phyloP scores from a whole-genome alignment of 2,888 invertebrate species.

The Tenthredo notha region DNA sequence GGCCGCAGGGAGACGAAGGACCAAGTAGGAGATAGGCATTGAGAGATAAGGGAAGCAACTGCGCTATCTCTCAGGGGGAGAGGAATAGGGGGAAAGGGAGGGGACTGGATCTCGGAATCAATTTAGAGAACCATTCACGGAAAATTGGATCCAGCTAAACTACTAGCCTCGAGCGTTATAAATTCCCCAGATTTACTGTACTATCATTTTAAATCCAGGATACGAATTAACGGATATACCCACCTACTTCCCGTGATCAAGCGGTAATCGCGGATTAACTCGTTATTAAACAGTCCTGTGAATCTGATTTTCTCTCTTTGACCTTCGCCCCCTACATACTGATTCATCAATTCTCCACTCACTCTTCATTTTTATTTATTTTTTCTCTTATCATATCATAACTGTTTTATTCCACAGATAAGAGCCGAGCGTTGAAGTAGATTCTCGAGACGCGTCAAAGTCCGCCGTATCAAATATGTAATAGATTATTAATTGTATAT shows the following conservation, averaged over 20 bases:
- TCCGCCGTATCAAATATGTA: not conserved
- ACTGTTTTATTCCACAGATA: not conserved
- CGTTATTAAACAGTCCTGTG: not conserved
- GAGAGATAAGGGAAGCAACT: conserved; percentile 49
- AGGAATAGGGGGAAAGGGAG: conserved; percentile 52
- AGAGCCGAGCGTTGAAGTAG: not conserved
- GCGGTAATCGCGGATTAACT: conserved; percentile 20
- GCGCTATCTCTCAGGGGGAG: conserved; percentile 37
- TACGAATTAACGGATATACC: not conserved
- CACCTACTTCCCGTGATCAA: not conserved
- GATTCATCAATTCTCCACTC: not conserved
- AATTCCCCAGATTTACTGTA: conserved; percentile 36
- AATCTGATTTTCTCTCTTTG: not conserved
- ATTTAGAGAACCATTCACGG: conserved; percentile 72
- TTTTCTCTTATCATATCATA: not conserved
- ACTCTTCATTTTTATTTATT: not conserved
- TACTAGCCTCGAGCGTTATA: conserved; percentile 42
- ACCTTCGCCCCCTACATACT: not conserved
- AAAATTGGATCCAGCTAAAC: conserved; percentile 56
- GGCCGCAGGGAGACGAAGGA: conserved; percentile 41
- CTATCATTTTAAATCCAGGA: conserved; percentile 28
- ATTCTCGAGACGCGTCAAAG: not conserved
- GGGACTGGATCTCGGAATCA: conserved; percentile 71
- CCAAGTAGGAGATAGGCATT: conserved; percentile 48
- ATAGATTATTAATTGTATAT: conserved; percentile 31